Evolutionary conservation across 2,797 vertebrate species (phyloP).

Genomic region (Spatula versicolor): DNA sequence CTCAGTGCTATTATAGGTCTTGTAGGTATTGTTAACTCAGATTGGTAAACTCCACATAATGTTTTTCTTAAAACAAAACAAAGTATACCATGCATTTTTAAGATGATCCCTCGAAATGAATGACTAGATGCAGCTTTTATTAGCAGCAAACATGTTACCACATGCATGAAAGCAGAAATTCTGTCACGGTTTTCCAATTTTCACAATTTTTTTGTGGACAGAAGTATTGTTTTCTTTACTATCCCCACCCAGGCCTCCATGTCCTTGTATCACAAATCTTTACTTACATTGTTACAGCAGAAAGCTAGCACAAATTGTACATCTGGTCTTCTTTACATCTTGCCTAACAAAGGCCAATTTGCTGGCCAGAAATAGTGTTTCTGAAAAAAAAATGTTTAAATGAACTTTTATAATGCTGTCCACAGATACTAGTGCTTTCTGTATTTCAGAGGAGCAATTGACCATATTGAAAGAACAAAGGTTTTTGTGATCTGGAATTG

Average conservation of each 20-base stretch:
- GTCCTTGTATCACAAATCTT: background rate
- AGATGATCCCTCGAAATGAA: background rate
- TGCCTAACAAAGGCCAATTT: background rate
- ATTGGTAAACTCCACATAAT: background rate
- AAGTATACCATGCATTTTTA: background rate
- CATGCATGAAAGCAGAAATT: background rate
- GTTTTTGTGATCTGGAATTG: background rate
- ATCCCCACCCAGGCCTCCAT: background rate
- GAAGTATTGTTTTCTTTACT: background rate
- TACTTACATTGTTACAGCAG: background rate
- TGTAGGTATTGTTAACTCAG: background rate
- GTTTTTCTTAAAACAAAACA: background rate
- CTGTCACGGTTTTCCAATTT: background rate
- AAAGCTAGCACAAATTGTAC: background rate
- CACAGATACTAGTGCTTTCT: background rate
- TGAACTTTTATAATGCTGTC: background rate
- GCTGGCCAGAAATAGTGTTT: background rate
- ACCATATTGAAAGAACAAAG: background rate
- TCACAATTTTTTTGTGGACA: fast-evolving
- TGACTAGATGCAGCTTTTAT: background rate
- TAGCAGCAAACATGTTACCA: background rate
- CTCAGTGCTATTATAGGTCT: background rate
- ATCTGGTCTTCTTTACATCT: background rate
- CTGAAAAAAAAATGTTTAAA: background rate
- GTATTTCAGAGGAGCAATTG: background rate